Conservation (phyloP, 2,888 invertebrate species). For the Copidosoma aretas region DNA sequence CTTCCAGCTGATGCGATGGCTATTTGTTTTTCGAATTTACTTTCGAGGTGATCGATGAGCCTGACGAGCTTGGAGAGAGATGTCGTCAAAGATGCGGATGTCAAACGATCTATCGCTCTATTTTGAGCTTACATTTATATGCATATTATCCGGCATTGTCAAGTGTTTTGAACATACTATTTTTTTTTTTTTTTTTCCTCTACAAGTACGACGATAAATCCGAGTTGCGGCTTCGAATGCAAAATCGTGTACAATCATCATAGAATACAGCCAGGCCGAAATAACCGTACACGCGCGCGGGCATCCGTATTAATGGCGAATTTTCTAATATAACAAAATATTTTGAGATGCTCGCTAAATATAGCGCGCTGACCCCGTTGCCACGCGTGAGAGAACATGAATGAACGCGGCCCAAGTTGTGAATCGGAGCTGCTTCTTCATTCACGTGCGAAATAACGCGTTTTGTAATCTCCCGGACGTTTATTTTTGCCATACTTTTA, state of each 20-base stretch:
- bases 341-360: constrained; percentile 26
- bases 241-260: no score
- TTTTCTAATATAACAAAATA: constrained; percentile 20
- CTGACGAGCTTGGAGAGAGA: no score
- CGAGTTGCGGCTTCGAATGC: no score
- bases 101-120: background rate
- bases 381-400: constrained; percentile 32
- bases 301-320: background rate
- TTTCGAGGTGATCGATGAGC: background rate
- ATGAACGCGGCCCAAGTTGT: constrained; percentile 32
- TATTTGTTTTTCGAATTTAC: background rate
- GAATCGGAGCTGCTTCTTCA: constrained; percentile 28
- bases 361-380: constrained; percentile 36
- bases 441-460: constrained; percentile 28
- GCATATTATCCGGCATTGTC: no score
- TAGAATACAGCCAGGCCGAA: no score
- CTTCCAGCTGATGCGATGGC: no score
- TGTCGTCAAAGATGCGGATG: no score
- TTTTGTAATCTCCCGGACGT: constrained; percentile 10
- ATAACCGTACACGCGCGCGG: no score
- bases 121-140: no score
- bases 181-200: no score
- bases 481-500: background rate
- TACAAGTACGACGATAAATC: no score
- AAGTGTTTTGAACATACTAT: no score